These are phyloP conservation scores for Esperia sulphurella DNA, from an alignment of 2,888 invertebrate species.

Conservation along the genomic window DNA sequence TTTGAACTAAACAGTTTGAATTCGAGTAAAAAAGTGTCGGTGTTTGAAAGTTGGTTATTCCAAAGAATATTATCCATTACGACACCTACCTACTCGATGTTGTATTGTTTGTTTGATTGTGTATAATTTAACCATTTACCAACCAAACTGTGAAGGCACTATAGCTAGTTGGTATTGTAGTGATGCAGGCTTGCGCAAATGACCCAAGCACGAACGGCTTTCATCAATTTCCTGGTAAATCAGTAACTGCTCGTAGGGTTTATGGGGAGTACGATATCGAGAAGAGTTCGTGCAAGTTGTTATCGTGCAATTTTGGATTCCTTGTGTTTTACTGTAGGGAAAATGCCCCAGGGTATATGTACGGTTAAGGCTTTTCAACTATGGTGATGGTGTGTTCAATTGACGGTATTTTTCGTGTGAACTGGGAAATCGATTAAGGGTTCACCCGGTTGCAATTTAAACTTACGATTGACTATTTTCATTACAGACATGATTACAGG, in stretches of 20 bases:
- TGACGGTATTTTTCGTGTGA: background rate
- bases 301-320: constrained; percentile 30
- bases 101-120: constrained; percentile 52
- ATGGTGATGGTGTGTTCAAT: too few relatives aligned
- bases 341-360: background rate
- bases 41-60: too few relatives aligned
- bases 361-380: too few relatives aligned
- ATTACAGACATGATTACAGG: too few relatives aligned
- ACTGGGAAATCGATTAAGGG: background rate
- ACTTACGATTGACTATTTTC: background rate
- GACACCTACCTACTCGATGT: constrained; percentile 13
- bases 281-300: constrained; percentile 37
- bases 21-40: too few relatives aligned
- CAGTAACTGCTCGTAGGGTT: constrained; percentile 25
- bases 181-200: constrained; percentile 28
- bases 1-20: too few relatives aligned
- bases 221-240: constrained; percentile 41
- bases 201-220: constrained; percentile 30
- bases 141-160: constrained; percentile 14
- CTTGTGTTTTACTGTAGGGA: constrained; percentile 16
- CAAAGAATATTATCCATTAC: too few relatives aligned
- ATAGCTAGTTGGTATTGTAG: background rate
- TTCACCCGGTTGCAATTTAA: too few relatives aligned
- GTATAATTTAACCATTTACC: constrained; percentile 47
- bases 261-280: constrained; percentile 22